Percentiles rank a stretch among this genome's conserved stretches.
phyloP scores from a whole-genome alignment of 1,140 invertebrate species.

The Pristionchus pacificus region DNA sequence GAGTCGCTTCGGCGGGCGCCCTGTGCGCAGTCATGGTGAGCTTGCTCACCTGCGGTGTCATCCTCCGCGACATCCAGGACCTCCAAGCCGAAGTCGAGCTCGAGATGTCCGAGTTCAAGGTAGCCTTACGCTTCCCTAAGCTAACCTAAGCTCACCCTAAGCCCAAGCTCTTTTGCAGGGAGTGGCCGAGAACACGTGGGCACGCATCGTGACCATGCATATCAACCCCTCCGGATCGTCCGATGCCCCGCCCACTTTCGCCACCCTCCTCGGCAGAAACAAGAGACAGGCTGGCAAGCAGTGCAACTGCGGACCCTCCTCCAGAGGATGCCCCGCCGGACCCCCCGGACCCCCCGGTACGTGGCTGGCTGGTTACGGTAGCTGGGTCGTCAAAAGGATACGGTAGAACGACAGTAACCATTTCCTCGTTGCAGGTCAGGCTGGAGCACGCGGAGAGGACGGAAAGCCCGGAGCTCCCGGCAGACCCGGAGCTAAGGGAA shows the following conservation, averaged over 20 bases:
- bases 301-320: slow-evolving; percentile 14
- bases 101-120: background rate
- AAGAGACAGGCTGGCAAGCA: slow-evolving; percentile 9
- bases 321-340: slow-evolving; percentile 13
- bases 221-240: slow-evolving; percentile 8
- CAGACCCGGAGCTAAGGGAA: slow-evolving; percentile 25
- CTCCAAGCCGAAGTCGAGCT: background rate
- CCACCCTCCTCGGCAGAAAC: slow-evolving; percentile 15
- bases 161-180: background rate
- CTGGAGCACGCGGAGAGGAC: slow-evolving; percentile 12
- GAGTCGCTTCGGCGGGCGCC: background rate
- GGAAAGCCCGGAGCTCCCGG: slow-evolving; percentile 11
- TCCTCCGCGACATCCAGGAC: background rate
- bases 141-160: background rate
- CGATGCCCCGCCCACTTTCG: slow-evolving; percentile 16
- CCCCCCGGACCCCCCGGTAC: slow-evolving; percentile 12
- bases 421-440: background rate
- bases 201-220: slow-evolving; percentile 14
- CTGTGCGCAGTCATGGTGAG: background rate
- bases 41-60: background rate
- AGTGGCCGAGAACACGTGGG: slow-evolving; percentile 19
- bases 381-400: background rate
- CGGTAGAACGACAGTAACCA: background rate
- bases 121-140: background rate
- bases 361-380: background rate